phyloP scores from a whole-genome alignment of 2,888 invertebrate species.

The Chymomyza amoena region DNA sequence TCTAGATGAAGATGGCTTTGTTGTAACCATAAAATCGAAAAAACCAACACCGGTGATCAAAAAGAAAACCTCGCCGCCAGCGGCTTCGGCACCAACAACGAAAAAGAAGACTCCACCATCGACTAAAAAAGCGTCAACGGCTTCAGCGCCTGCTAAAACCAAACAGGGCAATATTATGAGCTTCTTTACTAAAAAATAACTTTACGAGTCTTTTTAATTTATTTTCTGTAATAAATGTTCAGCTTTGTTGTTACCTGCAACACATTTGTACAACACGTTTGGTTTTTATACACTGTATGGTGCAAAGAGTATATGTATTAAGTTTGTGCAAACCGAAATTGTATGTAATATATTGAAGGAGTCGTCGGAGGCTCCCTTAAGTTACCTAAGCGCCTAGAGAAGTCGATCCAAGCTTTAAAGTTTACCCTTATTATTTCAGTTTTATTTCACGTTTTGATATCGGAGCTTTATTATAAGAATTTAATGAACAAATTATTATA shows the following conservation, averaged over 20 bases:
- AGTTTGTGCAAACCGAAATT: too few species aligned
- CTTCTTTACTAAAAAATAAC: conserved; percentile 74
- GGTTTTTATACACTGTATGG: neutral
- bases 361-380: too few species aligned
- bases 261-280: neutral
- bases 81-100: conserved; percentile 27
- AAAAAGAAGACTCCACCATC: conserved; percentile 61
- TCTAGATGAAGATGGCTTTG: conserved; percentile 76
- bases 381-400: too few species aligned
- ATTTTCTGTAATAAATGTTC: neutral
- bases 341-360: too few species aligned
- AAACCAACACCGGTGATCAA: conserved; percentile 36
- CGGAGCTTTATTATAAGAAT: too few species aligned
- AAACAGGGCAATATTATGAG: conserved; percentile 76
- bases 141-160: conserved; percentile 52
- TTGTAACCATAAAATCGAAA: conserved; percentile 71
- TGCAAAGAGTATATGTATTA: too few species aligned
- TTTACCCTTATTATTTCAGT: too few species aligned
- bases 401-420: too few species aligned
- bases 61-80: conserved; percentile 38
- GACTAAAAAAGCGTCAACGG: conserved; percentile 21
- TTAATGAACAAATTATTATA: too few species aligned
- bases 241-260: too few species aligned
- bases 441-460: too few species aligned
- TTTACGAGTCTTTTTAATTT: neutral